Evolutionary conservation across 2,797 vertebrate genomes (phyloP).

Genomic region (Cichlasoma orientale): DNA sequence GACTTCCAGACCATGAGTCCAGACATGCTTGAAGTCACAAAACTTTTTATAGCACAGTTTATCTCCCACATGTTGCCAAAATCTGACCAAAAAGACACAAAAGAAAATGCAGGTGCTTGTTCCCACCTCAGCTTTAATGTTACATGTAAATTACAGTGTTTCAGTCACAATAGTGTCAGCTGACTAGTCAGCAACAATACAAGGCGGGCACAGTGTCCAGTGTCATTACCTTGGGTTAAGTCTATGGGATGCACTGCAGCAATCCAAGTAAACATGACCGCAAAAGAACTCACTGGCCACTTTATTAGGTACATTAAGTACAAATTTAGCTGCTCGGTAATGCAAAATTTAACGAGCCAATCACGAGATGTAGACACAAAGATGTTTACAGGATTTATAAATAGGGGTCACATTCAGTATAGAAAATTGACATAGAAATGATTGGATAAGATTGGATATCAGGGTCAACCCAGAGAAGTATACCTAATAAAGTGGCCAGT

Average conservation of each 20-base stretch:
- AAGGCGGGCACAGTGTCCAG: not conserved
- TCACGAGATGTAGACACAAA: not conserved
- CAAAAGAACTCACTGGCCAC: not conserved
- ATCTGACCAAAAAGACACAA: not conserved
- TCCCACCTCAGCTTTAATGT: not conserved
- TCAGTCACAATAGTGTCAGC: not conserved
- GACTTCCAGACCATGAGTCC: not conserved
- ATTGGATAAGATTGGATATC: not conserved
- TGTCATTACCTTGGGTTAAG: not conserved
- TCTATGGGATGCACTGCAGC: not conserved
- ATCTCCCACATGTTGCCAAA: not conserved
- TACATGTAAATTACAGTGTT: not conserved
- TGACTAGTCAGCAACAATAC: not conserved
- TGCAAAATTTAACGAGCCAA: not conserved
- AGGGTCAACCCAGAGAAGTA: not conserved
- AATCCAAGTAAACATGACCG: constrained; percentile 9
- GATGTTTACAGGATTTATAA: not conserved
- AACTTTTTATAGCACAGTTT: not conserved
- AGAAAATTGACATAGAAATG: not conserved
- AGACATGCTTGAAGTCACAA: not conserved
- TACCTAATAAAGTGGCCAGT: constrained; percentile 1
- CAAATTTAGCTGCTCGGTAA: not conserved
- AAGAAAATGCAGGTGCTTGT: not conserved
- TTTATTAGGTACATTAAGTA: not conserved
- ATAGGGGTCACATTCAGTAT: not conserved